Percentiles rank a stretch among this genome's conserved stretches.
phyloP scores from a whole-genome alignment of 2,888 invertebrate genomes.

The Cryptocephalus primarius region DNA sequence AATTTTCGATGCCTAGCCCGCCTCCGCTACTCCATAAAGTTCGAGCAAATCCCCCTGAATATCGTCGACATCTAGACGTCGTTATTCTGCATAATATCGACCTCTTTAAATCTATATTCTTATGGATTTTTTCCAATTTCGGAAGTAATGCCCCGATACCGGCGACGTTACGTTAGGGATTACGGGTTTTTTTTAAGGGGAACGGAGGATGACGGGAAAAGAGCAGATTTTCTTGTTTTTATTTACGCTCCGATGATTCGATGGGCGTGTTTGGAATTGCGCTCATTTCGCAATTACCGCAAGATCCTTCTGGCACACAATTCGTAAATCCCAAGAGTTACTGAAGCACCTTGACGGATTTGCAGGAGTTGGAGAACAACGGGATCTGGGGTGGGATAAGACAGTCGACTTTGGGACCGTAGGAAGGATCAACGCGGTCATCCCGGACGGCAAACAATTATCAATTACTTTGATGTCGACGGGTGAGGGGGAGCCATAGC shows the following conservation, averaged over 20 bases:
- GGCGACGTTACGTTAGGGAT: background rate
- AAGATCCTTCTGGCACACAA: slow-evolving; percentile 27
- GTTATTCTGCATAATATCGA: slow-evolving; percentile 29
- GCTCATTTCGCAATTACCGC: background rate
- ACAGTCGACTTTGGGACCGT: background rate
- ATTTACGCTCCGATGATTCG: too few relatives aligned
- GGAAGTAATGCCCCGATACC: slow-evolving; percentile 4
- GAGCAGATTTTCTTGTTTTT: too few relatives aligned
- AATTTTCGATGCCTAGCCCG: slow-evolving; percentile 31
- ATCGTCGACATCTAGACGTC: slow-evolving; percentile 31
- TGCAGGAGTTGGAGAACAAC: background rate
- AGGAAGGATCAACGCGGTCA: background rate
- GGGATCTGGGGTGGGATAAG: background rate
- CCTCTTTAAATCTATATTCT: slow-evolving; percentile 27
- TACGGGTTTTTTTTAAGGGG: too few relatives aligned
- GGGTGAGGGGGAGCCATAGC: too few relatives aligned
- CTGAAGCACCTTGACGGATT: background rate
- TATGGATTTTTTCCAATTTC: slow-evolving; percentile 24
- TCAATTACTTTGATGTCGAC: background rate
- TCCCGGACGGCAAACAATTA: background rate
- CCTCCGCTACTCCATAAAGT: slow-evolving; percentile 29
- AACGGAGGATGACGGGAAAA: too few relatives aligned
- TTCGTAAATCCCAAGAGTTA: slow-evolving; percentile 14
- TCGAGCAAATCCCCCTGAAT: slow-evolving; percentile 25
- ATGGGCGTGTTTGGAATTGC: too few relatives aligned